Evolutionary conservation across 37 sponge, comb jelly and placozoan species (phyloP).

Genomic region (Axinella damicornis): DNA sequence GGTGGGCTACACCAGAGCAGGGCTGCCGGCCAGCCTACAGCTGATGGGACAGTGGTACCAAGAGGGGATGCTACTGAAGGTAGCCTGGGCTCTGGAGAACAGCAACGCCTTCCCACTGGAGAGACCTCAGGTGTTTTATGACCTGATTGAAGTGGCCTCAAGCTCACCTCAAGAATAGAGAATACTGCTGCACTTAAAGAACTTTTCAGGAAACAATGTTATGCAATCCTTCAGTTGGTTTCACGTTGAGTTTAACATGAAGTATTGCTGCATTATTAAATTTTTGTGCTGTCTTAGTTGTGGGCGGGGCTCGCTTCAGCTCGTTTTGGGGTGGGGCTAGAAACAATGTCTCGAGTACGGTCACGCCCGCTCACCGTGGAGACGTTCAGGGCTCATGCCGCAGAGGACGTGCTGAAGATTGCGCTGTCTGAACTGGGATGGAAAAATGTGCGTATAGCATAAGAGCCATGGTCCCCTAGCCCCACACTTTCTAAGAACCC

Average conservation of each 20-base stretch:
- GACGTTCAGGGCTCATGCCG: conserved; percentile 4
- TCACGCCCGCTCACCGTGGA: not conserved
- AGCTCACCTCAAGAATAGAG: too few species aligned
- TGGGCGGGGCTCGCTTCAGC: too few species aligned
- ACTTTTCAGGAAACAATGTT: too few species aligned
- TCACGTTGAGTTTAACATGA: too few species aligned
- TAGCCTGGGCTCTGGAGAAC: conserved; percentile 81
- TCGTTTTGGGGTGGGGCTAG: too few species aligned
- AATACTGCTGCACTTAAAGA: too few species aligned
- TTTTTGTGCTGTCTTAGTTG: too few species aligned
- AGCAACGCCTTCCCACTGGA: conserved; percentile 6
- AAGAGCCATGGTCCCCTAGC: not conserved
- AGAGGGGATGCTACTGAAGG: conserved; percentile 78
- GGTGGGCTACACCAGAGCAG: conserved; percentile 65
- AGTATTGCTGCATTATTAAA: too few species aligned
- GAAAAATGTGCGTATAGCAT: conserved; percentile 6
- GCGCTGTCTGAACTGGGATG: not conserved
- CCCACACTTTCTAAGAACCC: too few species aligned
- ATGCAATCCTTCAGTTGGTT: too few species aligned
- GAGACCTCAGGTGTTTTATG: conserved; percentile 62
- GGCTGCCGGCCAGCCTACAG: conserved; percentile 88
- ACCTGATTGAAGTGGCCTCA: conserved; percentile 6
- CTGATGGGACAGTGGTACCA: conserved; percentile 90
- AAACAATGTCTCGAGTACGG: too few species aligned
- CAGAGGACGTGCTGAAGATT: not conserved